Percentiles rank a stretch among this genome's conserved stretches.
Evolutionary conservation across 2,797 vertebrate species (phyloP).

Genomic region (Myiothlypis coronata): DNA sequence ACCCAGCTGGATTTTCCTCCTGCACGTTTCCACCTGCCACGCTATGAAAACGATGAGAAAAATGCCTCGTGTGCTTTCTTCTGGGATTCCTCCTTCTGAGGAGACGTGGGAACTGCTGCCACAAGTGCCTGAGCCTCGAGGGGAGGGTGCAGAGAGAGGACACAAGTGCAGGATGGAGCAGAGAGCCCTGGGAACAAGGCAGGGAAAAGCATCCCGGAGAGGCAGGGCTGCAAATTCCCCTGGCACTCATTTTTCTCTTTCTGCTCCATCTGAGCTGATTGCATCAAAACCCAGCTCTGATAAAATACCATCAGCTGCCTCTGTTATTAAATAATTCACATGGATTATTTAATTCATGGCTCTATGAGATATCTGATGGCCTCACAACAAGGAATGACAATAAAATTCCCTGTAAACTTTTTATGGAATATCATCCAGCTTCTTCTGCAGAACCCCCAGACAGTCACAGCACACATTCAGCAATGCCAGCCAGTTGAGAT

Average conservation of each 20-base stretch:
- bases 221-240: not conserved
- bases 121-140: not conserved
- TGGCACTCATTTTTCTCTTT: not conserved
- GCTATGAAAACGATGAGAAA: not conserved
- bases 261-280: not conserved
- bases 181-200: not conserved
- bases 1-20: not conserved
- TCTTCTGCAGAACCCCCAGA: not conserved
- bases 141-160: rapidly evolving
- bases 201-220: rapidly evolving
- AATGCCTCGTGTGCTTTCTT: not conserved
- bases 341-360: not conserved
- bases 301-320: not conserved
- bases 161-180: not conserved
- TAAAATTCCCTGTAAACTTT: not conserved
- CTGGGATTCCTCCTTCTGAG: not conserved
- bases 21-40: not conserved
- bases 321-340: not conserved
- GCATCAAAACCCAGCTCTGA: not conserved
- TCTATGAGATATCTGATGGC: not conserved
- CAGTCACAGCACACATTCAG: not conserved
- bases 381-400: not conserved
- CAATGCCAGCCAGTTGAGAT: not conserved
- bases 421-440: rapidly evolving
- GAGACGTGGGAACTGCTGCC: not conserved